Base-by-base conservation (phyloP, 1,140 invertebrate species). In the Coenobita brevimanus region DNA sequence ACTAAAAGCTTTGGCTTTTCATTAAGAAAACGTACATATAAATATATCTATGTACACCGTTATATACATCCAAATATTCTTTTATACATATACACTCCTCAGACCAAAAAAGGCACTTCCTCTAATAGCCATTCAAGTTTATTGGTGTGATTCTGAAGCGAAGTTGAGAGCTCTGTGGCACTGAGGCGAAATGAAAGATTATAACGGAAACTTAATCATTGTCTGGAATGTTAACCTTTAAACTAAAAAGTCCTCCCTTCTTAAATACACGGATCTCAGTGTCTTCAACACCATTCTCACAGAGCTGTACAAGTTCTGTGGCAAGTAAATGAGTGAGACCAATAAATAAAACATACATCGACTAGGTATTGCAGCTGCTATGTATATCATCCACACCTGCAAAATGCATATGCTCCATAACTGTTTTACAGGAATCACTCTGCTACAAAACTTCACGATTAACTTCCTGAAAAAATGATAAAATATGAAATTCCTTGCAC, bases 1-100 rank as follows among this genome's bases (percentile, higher is more conserved):
- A 79, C 85, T 87, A 87, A 64, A 87, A 87, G 85, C 85, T 87
- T 87, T 87, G 85, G 85, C 85, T 87, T 87, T 87, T 87, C 85
- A 87, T 87, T 87, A 87, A 87, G 85, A 87, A 87, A 87, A 87
- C 85, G 85, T 87, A 87, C 85, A 87, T 87, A 80, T 87, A 87
- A 87, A 87, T 87, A 87, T 87, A 87, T 87, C 57, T 87, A 87
- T 87, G 64, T 87, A 87, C 85, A 87, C 71, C 85, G 80, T 43
- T 87, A 87, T 87, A 87, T 87, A 87, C 85, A 87, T 80, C 76
- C 85, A 87, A 81, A 80, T 87, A 87, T 80, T 87, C 62, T 46
- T 87, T 81, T 87, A 87, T 81, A 87, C 85, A 87, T 81, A 76
- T 87, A 87, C 85, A 81, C 76, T 87, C 76, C 78, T 87, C 78